Conservation (phyloP, 2,888 invertebrate species). For the Panopea generosa region DNA sequence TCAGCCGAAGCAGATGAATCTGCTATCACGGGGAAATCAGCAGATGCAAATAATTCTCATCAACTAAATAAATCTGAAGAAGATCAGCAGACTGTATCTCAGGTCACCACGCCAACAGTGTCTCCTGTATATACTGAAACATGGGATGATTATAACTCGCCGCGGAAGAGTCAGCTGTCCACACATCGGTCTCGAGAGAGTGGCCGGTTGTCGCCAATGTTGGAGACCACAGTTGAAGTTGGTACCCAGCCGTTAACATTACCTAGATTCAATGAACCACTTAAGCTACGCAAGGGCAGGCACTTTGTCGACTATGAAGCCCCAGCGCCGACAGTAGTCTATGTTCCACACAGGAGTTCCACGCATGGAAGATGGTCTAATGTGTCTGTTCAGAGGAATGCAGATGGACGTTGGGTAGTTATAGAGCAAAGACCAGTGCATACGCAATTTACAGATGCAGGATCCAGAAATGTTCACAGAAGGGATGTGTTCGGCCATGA, state of each 20-base stretch:
- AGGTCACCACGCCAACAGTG: neutral
- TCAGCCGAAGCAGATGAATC: too few relatives aligned
- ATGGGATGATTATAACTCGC: constrained; percentile 52
- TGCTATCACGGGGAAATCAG: neutral
- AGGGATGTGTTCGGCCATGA: constrained; percentile 46
- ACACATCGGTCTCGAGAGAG: constrained; percentile 51
- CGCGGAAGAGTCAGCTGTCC: constrained; percentile 37
- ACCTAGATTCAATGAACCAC: constrained; percentile 55
- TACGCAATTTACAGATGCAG: constrained; percentile 58
- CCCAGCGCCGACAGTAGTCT: constrained; percentile 65
- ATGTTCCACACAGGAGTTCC: constrained; percentile 66
- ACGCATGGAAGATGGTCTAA: constrained; percentile 65
- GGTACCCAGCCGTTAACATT: constrained; percentile 51
- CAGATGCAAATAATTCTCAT: neutral
- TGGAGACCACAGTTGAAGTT: constrained; percentile 44
- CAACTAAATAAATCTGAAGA: constrained; percentile 14
- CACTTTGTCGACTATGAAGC: constrained; percentile 61
- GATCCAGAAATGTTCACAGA: constrained; percentile 4
- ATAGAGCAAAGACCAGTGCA: constrained; percentile 73
- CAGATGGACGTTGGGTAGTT: constrained; percentile 74
- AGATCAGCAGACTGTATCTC: neutral
- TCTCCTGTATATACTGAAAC: constrained; percentile 30
- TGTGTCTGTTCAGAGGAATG: constrained; percentile 69
- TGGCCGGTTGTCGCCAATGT: constrained; percentile 52
- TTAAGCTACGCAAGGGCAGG: constrained; percentile 49